A percentile compares a stretch with the other conserved stretches of the same genome.
Conservation (phyloP, 2,797 vertebrate species). For the Leucoraja ocellata region DNA sequence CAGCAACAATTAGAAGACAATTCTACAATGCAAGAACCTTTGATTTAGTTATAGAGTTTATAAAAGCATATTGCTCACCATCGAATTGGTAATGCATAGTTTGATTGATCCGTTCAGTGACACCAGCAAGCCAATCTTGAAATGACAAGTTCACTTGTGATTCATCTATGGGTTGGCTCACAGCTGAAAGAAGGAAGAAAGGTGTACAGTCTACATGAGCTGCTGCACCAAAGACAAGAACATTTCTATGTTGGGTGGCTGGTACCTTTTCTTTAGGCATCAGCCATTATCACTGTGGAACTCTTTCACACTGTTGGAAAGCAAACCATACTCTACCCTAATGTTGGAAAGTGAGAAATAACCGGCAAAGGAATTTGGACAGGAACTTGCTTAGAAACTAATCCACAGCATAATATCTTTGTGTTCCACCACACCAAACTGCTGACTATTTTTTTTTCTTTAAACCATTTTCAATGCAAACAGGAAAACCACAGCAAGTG, state of each 20-base stretch:
- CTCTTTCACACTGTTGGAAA: not conserved
- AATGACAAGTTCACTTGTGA: conserved; percentile 70
- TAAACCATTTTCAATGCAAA: no score
- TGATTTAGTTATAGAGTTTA: not conserved
- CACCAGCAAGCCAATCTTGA: conserved; percentile 78
- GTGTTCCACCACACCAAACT: not conserved
- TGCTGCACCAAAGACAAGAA: not conserved
- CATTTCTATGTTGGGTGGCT: not conserved
- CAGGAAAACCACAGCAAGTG: no score
- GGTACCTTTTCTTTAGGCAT: not conserved
- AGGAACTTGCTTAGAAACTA: not conserved
- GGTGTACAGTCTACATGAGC: not conserved
- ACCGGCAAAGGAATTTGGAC: not conserved
- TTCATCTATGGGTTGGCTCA: conserved; percentile 67
- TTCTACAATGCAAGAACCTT: not conserved
- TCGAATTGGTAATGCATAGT: conserved; percentile 89
- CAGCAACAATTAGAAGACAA: not conserved
- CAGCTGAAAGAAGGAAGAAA: conserved; percentile 51
- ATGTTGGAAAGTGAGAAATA: not conserved
- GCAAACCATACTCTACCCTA: not conserved
- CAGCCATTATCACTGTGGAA: not conserved
- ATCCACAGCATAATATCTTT: not conserved
- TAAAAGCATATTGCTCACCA: conserved; percentile 56
- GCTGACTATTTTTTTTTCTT: not conserved
- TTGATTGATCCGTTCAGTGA: conserved; percentile 84